Percentiles rank a stretch among this genome's conserved stretches.
phyloP scores from a whole-genome alignment of 2,888 invertebrate species.

The Drosophila austrosaltans region DNA sequence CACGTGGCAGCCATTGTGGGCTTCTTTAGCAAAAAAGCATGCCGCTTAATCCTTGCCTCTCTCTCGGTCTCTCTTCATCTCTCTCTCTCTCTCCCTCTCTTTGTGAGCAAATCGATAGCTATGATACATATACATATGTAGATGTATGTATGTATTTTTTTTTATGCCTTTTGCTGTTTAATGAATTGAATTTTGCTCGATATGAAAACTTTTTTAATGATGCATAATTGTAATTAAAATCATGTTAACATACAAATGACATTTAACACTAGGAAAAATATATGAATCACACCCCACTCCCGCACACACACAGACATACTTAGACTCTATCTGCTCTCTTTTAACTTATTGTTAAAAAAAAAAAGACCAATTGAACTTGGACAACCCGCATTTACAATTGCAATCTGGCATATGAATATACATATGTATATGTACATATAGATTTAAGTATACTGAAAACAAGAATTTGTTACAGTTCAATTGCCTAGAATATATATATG shows the following conservation, averaged over 20 bases:
- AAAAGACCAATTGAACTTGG: conserved; percentile 42
- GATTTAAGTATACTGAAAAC: neutral
- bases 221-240: conserved; percentile 59
- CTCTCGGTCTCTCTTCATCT: neutral
- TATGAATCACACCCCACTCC: neutral
- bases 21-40: conserved; percentile 7
- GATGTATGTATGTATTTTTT: too few relatives aligned
- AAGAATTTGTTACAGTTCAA: conserved; percentile 20
- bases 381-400: conserved; percentile 30
- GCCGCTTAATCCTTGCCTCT: conserved; percentile 5
- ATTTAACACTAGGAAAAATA: conserved; percentile 50
- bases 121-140: neutral
- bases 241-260: conserved; percentile 54
- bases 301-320: too few relatives aligned
- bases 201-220: conserved; percentile 37
- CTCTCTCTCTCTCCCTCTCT: conserved; percentile 2
- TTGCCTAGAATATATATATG: neutral
- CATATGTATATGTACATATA: neutral
- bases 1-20: conserved; percentile 38
- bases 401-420: conserved; percentile 10
- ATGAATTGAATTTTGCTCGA: conserved; percentile 12
- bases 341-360: neutral
- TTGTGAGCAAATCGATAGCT: conserved; percentile 30
- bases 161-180: neutral
- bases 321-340: neutral